Evolutionary conservation across 2,113 vertebrate genomes (phyloP), one percentile per base, ranked within the genome.

Genomic region (Pontoporia blainvillei): DNA sequence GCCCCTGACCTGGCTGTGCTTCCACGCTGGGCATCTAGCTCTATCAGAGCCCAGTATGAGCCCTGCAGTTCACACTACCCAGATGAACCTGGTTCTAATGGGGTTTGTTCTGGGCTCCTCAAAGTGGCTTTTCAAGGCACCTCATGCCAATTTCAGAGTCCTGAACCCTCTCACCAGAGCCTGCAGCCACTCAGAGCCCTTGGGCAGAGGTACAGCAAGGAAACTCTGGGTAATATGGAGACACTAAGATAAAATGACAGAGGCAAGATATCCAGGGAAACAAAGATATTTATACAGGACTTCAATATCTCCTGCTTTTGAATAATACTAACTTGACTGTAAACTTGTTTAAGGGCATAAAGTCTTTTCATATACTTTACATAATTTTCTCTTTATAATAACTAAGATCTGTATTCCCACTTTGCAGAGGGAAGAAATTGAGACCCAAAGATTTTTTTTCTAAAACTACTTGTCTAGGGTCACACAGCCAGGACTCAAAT

Each of bases 311-410:
- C 66, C 61, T 64, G 46, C 57, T 54, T 86, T 78, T 64, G 36
- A 72, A 57, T 57, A 67, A 95, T 67, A 59, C 41, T 44, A 62
- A 13, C 67, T 13, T n/a, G 46, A 91, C 39, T 86, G 1, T 62
- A 67, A n/a, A 64, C 27, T 62, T 57, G 54, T n/a, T 62, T 52
- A 75, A 90, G 52, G 36, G 34, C 64, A 88, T 49, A 17, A 69
- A 71, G 5, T n/a, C 23, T 23, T 81, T 75, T 67, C 13, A 62
- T 36, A 23, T 29, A 57, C 57, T 88, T 81, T 44, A 39, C 36
- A 61, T 71, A 66, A 78, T 81, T 86, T 95, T 72, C 36, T 87
- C 29, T 75, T 84, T 84, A 34, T 71, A 81, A 91, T 85, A 94
- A 72, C 76, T n/a, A 86, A 61, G 39, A 87, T 61, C 44, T 87